Evolutionary conservation across 2,113 vertebrate genomes (phyloP).

Genomic region (Papio anubis): DNA sequence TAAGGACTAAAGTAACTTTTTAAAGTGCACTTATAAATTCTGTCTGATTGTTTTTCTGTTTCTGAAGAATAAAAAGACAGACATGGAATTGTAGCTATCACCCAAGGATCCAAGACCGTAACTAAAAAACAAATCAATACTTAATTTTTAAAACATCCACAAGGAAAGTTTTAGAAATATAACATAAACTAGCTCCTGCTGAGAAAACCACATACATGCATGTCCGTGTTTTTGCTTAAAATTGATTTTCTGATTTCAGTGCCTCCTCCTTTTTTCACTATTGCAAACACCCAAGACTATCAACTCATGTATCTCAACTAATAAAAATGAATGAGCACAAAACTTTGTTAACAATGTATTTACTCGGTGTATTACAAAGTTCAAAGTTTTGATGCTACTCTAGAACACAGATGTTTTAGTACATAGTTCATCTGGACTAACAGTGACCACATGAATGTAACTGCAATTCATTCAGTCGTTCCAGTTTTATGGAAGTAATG

Average conservation of each 20-base stretch:
- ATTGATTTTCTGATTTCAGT: constrained; percentile 48
- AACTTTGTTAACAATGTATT: not conserved
- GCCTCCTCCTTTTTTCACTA: not conserved
- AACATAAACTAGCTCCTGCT: not conserved
- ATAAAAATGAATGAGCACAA: not conserved
- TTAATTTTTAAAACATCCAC: constrained; percentile 67
- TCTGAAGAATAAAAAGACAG: constrained; percentile 64
- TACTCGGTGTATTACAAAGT: not conserved
- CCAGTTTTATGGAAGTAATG: not conserved
- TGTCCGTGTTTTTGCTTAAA: constrained; percentile 38
- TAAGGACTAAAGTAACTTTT: constrained; percentile 43
- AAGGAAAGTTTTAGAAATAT: constrained; percentile 42
- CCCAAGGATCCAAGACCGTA: not conserved
- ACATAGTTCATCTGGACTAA: not conserved
- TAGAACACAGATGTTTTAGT: not conserved
- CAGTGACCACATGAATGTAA: not conserved
- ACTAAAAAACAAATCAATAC: constrained; percentile 60
- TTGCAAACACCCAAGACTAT: not conserved
- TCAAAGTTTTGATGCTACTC: not conserved
- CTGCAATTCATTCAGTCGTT: not conserved
- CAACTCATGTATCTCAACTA: not conserved
- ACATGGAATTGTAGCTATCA: not conserved
- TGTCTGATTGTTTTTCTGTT: constrained; percentile 74
- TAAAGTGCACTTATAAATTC: constrained; percentile 55
- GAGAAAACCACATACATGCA: not conserved